Conservation (phyloP, 2,888 invertebrate genomes). For the Erebia aethiops region DNA sequence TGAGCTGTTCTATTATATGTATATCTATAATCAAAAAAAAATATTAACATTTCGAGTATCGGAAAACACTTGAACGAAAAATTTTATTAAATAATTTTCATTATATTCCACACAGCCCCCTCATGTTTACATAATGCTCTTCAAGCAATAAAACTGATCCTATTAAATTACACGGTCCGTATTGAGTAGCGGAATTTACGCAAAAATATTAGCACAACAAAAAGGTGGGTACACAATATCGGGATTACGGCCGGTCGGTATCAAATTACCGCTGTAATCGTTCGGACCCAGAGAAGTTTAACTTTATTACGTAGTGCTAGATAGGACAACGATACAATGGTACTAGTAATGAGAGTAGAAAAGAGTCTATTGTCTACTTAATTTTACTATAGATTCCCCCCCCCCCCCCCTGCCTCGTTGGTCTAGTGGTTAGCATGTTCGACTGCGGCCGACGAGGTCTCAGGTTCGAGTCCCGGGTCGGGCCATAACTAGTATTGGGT, state of each 20-base stretch:
- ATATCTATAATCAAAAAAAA: too few species aligned
- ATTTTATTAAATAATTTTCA: background rate
- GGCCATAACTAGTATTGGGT: too few species aligned
- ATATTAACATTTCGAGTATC: background rate
- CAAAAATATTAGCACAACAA: slow-evolving; percentile 26
- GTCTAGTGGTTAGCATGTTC: too few species aligned
- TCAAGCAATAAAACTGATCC: slow-evolving; percentile 24
- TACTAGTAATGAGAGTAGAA: too few species aligned
- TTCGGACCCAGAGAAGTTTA: slow-evolving; percentile 47
- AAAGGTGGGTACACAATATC: slow-evolving; percentile 24
- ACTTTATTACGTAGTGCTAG: background rate
- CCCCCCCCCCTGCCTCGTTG: too few species aligned
- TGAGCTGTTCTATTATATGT: too few species aligned
- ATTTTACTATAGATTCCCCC: too few species aligned
- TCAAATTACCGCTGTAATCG: slow-evolving; percentile 71
- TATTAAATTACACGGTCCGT: slow-evolving; percentile 27
- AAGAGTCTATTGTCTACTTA: too few species aligned
- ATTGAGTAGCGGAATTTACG: slow-evolving; percentile 17
- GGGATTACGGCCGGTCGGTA: slow-evolving; percentile 29
- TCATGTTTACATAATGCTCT: slow-evolving; percentile 7
- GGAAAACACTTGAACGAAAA: background rate
- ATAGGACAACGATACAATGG: background rate
- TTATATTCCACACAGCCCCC: background rate
- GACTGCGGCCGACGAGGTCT: too few species aligned
- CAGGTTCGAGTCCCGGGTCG: too few species aligned